Evolutionary conservation across 2,113 vertebrate genomes (phyloP), one percentile per base, ranked within the genome.

Genomic region (Phodopus roborovskii): DNA sequence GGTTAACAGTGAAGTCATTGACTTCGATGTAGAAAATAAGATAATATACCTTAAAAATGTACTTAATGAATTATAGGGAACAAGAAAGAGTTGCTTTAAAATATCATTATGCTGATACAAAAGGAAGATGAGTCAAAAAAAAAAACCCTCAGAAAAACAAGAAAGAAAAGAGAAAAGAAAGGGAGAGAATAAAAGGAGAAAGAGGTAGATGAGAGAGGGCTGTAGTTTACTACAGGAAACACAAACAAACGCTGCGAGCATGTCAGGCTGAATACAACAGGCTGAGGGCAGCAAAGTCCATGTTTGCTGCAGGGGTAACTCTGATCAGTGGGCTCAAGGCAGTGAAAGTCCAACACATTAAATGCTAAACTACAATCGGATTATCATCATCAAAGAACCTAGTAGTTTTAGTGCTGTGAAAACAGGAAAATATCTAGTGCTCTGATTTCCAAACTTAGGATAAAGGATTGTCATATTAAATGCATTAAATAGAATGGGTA

Each of bases 31-130:
- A 68, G 83, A 68, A 36, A 86, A 48, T 48, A 30, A 82, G 58
- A 39, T 3, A 42, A 42, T 36, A 19, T 82, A 16, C 58, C 58
- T 82, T 15, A 19, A 45, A 62, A 66, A 68, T 48, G 42, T 68
- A 33, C 10, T 22, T 68, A 24, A 33, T 33, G 36, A 68, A 50
- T 30, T 62, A 33, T 5, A 45, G 81, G 33, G 78, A 81, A 68
- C 79, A 58, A 58, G 48, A 42, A 70, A 94, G 84, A 87, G 30
- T 70, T 56, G 17, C 22, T 96, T 94, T 39, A 75, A 94, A 92
- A 86, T 87, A 79, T 16, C 71, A 85, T n/a, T 58, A 20, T 90
- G 39, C 64, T 77, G 28, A 93, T 73, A 66, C 62, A 62, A 82
- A 68, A 91, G 88, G 90, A 91, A 89, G 53, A 62, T 87, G 45